Evolutionary conservation across 2,888 invertebrate genomes (phyloP).

Genomic region (Ochropacha duplaris): DNA sequence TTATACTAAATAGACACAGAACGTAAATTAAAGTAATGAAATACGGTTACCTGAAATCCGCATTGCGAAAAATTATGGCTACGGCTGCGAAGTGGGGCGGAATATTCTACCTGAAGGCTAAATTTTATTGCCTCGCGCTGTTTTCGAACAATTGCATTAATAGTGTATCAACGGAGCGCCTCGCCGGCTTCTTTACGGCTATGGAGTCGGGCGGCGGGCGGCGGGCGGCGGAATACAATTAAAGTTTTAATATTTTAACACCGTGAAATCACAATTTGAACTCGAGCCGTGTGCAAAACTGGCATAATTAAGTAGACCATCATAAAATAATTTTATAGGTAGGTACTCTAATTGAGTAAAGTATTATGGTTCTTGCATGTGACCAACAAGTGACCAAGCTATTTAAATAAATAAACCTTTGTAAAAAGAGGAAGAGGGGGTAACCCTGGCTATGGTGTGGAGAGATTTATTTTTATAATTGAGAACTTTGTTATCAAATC

Average conservation of each 20-base stretch:
- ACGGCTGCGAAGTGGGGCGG: slow-evolving; percentile 67
- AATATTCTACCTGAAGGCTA: slow-evolving; percentile 76
- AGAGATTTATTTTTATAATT: slow-evolving; percentile 9
- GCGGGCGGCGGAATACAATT: slow-evolving; percentile 67
- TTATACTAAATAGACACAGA: slow-evolving; percentile 8
- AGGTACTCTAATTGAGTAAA: slow-evolving; percentile 1
- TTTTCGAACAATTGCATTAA: slow-evolving; percentile 82
- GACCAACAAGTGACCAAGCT: not conserved
- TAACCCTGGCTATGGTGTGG: not conserved
- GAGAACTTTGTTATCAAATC: slow-evolving; percentile 22
- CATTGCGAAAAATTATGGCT: slow-evolving; percentile 80
- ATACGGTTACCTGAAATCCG: slow-evolving; percentile 64
- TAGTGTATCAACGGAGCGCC: slow-evolving; percentile 76
- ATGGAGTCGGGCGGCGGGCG: slow-evolving; percentile 53
- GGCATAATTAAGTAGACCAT: slow-evolving; percentile 47
- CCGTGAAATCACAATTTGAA: slow-evolving; percentile 57
- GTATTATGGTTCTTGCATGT: not conserved
- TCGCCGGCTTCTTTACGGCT: slow-evolving; percentile 71
- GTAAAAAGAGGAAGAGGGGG: not conserved
- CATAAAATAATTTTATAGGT: slow-evolving; percentile 40
- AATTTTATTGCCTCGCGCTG: slow-evolving; percentile 75
- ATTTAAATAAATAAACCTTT: not conserved
- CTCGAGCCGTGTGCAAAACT: slow-evolving; percentile 35
- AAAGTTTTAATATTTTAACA: slow-evolving; percentile 76
- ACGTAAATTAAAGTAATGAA: slow-evolving; percentile 45